These are phyloP conservation scores for Schizotus pectinicornis DNA, from an alignment of 2,888 invertebrate species.

Conservation along the genomic window DNA sequence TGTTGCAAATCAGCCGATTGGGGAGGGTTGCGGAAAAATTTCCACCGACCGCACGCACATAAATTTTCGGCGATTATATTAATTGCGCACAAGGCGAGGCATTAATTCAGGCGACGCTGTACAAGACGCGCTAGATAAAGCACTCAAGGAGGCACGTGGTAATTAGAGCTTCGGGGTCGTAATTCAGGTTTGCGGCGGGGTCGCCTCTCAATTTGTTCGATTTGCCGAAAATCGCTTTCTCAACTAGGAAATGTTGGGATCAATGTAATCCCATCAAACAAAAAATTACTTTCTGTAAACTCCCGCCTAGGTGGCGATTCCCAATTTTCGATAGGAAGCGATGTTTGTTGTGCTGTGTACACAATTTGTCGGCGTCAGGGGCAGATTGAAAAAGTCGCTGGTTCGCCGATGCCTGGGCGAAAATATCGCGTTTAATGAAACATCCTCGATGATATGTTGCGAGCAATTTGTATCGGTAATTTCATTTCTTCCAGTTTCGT, in stretches of 20 bases:
- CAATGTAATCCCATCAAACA: constrained; percentile 19
- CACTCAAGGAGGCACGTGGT: no score
- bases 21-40: background rate
- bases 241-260: constrained; percentile 2
- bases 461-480: constrained; percentile 1
- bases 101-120: no score
- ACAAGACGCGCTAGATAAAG: no score
- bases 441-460: constrained; percentile 4
- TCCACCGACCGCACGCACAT: no score
- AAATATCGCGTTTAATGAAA: constrained; percentile 35
- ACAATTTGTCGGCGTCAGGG: constrained; percentile 38
- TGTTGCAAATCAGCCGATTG: constrained; percentile 23
- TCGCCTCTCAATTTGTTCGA: constrained; percentile 9
- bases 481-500: background rate
- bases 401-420: constrained; percentile 19
- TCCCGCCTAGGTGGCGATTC: constrained; percentile 9
- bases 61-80: no score
- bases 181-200: background rate
- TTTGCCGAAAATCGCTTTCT: constrained; percentile 6
- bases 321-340: constrained; percentile 25
- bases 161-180: no score
- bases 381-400: constrained; percentile 38
- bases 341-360: constrained; percentile 33
- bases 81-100: no score
- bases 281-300: constrained; percentile 16